Percentiles rank a stretch among this genome's conserved stretches.
phyloP scores from a whole-genome alignment of 2,113 vertebrate genomes.

The Grus americana region DNA sequence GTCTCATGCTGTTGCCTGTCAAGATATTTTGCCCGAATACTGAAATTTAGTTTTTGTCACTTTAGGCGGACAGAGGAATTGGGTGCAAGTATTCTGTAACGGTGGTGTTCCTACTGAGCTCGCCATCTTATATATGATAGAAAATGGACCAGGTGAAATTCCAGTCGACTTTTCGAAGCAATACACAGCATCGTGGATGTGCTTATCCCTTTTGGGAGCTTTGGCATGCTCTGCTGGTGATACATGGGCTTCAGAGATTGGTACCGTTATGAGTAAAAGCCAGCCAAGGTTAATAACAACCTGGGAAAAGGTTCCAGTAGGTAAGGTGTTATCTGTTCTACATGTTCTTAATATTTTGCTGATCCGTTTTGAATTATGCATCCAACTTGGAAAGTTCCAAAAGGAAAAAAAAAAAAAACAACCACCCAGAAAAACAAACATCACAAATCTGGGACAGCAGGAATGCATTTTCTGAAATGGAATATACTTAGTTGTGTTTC shows the following conservation, averaged over 20 bases:
- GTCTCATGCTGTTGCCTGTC: not conserved
- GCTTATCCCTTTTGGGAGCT: conserved; percentile 90
- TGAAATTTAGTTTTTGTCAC: not conserved
- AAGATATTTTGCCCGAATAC: not conserved
- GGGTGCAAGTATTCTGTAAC: conserved; percentile 96
- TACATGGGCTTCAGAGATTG: conserved; percentile 96
- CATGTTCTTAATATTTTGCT: not conserved
- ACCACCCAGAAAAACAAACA: not conserved
- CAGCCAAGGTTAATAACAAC: conserved; percentile 91
- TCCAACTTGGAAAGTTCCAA: not conserved
- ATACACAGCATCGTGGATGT: conserved; percentile 95
- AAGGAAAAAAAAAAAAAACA: not conserved
- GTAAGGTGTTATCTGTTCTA: conserved; percentile 73
- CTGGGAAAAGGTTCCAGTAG: conserved; percentile 91
- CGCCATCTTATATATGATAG: conserved; percentile 95
- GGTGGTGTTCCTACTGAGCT: conserved; percentile 92
- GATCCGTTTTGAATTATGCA: not conserved
- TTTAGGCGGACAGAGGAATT: conserved; percentile 93
- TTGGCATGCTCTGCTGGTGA: conserved; percentile 90
- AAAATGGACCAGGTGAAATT: conserved; percentile 93
- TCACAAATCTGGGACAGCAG: not conserved
- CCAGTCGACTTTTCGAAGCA: conserved; percentile 90
- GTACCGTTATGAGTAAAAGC: conserved; percentile 83
- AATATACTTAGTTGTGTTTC: not conserved
- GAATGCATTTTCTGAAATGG: not conserved